These are phyloP conservation scores for Zoanthus sansibaricus DNA, from an alignment of 92 coral and sea anemone species.

Conservation along the genomic window DNA sequence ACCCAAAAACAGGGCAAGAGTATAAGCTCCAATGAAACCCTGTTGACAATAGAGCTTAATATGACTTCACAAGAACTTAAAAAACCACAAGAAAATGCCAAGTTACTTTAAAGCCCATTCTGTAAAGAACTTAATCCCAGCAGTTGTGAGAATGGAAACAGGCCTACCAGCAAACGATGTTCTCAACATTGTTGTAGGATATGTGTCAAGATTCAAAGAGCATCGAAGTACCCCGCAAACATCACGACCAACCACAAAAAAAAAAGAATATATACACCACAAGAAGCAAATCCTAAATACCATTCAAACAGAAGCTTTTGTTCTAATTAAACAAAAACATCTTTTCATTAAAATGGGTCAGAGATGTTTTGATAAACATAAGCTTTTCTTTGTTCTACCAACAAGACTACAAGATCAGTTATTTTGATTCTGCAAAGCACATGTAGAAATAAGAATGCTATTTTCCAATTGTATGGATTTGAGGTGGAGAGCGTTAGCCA, in stretches of 20 bases:
- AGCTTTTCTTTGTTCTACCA: too few relatives aligned
- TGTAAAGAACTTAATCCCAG: slow-evolving; percentile 2
- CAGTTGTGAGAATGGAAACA: not conserved
- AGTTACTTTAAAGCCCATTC: slow-evolving; percentile 4
- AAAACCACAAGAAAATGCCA: slow-evolving; percentile 9
- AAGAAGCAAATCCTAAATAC: not conserved
- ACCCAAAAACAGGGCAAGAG: not conserved
- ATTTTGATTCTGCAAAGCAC: not conserved
- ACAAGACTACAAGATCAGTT: not conserved
- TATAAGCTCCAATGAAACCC: slow-evolving; percentile 4
- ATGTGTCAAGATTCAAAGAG: not conserved
- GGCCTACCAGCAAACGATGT: too few relatives aligned
- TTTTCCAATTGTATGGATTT: not conserved
- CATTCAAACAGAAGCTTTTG: not conserved
- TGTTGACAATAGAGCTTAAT: slow-evolving; percentile 13
- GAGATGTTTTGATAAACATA: too few relatives aligned
- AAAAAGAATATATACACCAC: not conserved
- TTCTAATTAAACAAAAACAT: not conserved
- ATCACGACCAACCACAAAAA: not conserved
- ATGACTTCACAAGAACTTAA: slow-evolving; percentile 6
- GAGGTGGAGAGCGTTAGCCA: not conserved
- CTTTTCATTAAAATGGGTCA: not conserved
- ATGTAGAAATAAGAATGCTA: not conserved
- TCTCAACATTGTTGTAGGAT: not conserved
- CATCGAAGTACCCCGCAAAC: not conserved